phyloP scores from a whole-genome alignment of 2,797 vertebrate genomes.

The Emydoidea blandingii region DNA sequence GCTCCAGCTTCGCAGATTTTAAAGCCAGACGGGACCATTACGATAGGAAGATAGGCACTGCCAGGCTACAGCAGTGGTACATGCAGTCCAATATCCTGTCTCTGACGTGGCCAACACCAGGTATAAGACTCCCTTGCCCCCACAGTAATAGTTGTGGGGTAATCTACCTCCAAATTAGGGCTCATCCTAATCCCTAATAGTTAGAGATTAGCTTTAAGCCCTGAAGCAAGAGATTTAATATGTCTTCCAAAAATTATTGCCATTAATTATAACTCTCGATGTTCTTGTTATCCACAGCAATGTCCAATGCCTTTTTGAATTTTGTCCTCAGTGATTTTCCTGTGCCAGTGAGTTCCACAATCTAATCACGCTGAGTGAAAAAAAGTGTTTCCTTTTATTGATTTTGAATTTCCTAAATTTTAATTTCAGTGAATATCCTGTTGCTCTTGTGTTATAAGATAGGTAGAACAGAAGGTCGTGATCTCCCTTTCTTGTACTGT shows the following conservation, averaged over 20 bases:
- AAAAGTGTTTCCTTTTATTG: neutral
- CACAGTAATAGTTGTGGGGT: neutral
- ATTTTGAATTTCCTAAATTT: accelerated
- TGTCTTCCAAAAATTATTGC: neutral
- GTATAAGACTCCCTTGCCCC: neutral
- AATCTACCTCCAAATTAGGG: neutral
- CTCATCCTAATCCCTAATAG: neutral
- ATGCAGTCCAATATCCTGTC: slow-evolving; percentile 4
- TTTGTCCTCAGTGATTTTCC: neutral
- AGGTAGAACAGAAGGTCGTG: neutral
- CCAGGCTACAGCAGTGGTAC: neutral
- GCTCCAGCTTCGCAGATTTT: accelerated
- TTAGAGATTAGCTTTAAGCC: neutral
- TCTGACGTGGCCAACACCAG: accelerated
- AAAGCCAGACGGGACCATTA: neutral
- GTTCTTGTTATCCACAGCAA: neutral
- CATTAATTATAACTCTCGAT: neutral
- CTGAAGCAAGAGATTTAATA: neutral
- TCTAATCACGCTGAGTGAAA: accelerated
- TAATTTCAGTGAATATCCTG: neutral
- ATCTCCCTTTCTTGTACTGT: neutral
- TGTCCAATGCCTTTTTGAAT: neutral
- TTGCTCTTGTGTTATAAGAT: accelerated
- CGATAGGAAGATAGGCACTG: accelerated
- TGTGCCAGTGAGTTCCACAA: neutral